Percentiles rank a stretch among this genome's conserved stretches.
These are phyloP conservation scores for Mola mola DNA, from an alignment of 2,113 vertebrate species.

Conservation along the genomic window DNA sequence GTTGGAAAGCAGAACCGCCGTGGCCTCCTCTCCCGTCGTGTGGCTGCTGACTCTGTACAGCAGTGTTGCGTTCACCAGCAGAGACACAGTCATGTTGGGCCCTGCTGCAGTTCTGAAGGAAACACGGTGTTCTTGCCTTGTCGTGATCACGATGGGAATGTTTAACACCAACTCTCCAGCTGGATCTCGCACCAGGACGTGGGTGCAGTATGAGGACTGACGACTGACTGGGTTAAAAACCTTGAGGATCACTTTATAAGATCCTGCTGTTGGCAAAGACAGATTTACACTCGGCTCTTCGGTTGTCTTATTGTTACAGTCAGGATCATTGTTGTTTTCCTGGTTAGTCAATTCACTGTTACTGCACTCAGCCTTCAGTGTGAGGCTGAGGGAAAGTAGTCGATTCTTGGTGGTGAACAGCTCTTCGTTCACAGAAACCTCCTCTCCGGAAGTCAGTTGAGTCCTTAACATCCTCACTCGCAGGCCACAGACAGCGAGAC, in stretches of 20 bases:
- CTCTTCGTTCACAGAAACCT: background rate
- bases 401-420: constrained; percentile 15
- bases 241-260: constrained; percentile 8
- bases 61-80: constrained; percentile 19
- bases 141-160: background rate
- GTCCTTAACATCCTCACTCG: background rate
- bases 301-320: constrained; percentile 1
- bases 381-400: constrained; percentile 2
- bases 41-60: constrained; percentile 40
- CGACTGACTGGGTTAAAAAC: constrained; percentile 27
- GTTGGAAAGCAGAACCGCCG: constrained; percentile 31
- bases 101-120: background rate
- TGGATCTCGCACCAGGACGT: constrained; percentile 25
- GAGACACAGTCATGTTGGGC: constrained; percentile 25
- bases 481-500: constrained; percentile 11
- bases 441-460: constrained; percentile 1
- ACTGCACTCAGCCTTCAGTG: background rate
- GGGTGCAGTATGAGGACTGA: constrained; percentile 23
- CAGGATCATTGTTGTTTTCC: background rate
- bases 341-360: background rate
- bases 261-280: constrained; percentile 12
- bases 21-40: constrained; percentile 5
- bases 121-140: background rate
- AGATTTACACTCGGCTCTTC: constrained; percentile 8
- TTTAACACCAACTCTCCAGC: constrained; percentile 18